phyloP scores from a whole-genome alignment of 2,888 invertebrate species.

The Brachyopa scutellaris region DNA sequence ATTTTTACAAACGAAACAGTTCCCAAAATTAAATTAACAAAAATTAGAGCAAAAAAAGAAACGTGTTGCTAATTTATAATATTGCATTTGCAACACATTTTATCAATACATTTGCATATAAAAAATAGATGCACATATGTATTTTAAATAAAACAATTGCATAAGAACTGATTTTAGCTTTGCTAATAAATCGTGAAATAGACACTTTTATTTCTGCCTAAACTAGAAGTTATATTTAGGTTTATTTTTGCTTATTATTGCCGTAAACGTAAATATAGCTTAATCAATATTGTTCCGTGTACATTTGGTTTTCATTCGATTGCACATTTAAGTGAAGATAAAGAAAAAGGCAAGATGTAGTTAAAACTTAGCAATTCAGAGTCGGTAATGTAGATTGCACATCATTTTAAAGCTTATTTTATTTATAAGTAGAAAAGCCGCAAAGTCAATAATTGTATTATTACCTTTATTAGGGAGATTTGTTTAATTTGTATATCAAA shows the following conservation, averaged over 20 bases:
- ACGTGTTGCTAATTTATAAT: not conserved
- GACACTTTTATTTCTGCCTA: not conserved
- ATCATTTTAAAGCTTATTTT: not conserved
- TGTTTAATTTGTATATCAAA: no score
- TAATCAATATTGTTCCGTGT: not conserved
- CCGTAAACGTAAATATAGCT: slow-evolving; percentile 16
- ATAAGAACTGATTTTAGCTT: slow-evolving; percentile 21
- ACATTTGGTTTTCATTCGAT: not conserved
- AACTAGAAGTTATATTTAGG: not conserved
- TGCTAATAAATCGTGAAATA: slow-evolving; percentile 24
- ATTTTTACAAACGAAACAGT: slow-evolving; percentile 45
- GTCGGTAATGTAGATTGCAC: not conserved
- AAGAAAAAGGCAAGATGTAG: not conserved
- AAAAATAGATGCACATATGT: slow-evolving; percentile 3
- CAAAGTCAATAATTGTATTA: no score
- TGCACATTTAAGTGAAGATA: not conserved
- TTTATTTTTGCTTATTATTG: slow-evolving; percentile 8
- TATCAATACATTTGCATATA: not conserved
- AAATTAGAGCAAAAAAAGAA: not conserved
- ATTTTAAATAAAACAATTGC: slow-evolving; percentile 8
- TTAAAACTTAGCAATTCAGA: no score
- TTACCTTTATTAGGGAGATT: no score
- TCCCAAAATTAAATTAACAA: not conserved
- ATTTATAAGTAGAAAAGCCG: not conserved
- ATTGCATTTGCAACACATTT: slow-evolving; percentile 2